phyloP scores from a whole-genome alignment of 2,888 invertebrate species.

The Tupiocoris notatus region DNA sequence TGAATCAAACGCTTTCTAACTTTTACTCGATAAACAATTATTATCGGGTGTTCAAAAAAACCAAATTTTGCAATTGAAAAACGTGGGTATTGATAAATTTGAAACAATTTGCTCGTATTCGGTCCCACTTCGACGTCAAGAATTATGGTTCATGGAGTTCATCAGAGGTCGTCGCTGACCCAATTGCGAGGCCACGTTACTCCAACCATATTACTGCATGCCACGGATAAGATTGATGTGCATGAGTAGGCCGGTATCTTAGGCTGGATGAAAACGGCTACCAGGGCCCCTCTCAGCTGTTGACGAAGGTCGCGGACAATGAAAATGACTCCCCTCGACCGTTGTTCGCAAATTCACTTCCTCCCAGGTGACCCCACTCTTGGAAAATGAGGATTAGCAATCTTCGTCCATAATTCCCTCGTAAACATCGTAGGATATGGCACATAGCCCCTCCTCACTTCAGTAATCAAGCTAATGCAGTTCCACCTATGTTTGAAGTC shows the following conservation, averaged over 20 bases:
- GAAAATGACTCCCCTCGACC: neutral
- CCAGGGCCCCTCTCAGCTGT: neutral
- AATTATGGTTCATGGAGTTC: no score
- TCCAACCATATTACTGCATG: neutral
- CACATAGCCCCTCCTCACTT: neutral
- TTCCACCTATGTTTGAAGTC: neutral
- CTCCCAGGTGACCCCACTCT: neutral
- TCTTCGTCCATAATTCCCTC: neutral
- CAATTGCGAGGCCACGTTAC: neutral
- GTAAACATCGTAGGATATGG: neutral
- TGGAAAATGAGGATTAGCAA: neutral
- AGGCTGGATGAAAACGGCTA: neutral
- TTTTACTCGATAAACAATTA: no score
- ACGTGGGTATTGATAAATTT: no score
- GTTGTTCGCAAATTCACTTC: neutral
- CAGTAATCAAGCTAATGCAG: conserved; percentile 15
- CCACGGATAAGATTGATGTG: neutral
- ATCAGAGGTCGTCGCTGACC: no score
- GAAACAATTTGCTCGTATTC: no score
- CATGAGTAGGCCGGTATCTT: neutral
- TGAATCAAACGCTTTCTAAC: no score
- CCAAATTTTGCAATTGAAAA: no score
- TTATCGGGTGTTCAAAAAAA: no score
- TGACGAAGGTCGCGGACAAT: neutral
- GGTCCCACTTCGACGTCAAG: no score